A percentile compares a stretch with the other conserved stretches of the same genome.
phyloP scores from a whole-genome alignment of 2,888 invertebrate species.

The Asteroscopus sphinx region DNA sequence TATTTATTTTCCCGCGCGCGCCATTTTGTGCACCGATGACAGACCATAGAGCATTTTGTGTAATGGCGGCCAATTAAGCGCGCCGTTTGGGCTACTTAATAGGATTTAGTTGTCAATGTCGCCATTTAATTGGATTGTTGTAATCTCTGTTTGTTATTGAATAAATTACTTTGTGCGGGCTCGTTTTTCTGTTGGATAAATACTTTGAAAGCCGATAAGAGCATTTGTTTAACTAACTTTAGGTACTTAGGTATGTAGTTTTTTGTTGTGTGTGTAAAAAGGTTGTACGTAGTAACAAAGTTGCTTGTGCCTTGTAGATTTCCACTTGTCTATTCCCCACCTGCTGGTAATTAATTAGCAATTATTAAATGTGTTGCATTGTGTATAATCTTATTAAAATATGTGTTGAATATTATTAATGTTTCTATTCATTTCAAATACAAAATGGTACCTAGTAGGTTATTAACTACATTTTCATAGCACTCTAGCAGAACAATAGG shows the following conservation, averaged over 20 bases:
- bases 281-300: constrained; percentile 11
- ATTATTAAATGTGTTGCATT: constrained; percentile 32
- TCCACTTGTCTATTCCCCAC: constrained; percentile 10
- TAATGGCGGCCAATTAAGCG: constrained; percentile 87
- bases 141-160: constrained; percentile 75
- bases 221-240: constrained; percentile 27
- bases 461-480: constrained; percentile 16
- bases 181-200: constrained; percentile 50
- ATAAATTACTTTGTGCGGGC: constrained; percentile 60
- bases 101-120: constrained; percentile 89
- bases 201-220: constrained; percentile 39
- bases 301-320: constrained; percentile 18
- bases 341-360: constrained; percentile 32
- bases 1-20: constrained; percentile 85
- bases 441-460: constrained; percentile 18
- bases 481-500: constrained; percentile 40
- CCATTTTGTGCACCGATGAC: constrained; percentile 83
- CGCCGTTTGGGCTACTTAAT: constrained; percentile 78
- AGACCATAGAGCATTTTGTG: constrained; percentile 81
- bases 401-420: constrained; percentile 25
- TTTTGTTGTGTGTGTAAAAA: constrained; percentile 7
- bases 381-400: constrained; percentile 29
- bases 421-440: constrained; percentile 39
- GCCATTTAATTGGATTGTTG: constrained; percentile 85
- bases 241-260: constrained; percentile 3